Evolutionary conservation across 2,888 invertebrate species (phyloP).

Genomic region (Sepiola atlantica): DNA sequence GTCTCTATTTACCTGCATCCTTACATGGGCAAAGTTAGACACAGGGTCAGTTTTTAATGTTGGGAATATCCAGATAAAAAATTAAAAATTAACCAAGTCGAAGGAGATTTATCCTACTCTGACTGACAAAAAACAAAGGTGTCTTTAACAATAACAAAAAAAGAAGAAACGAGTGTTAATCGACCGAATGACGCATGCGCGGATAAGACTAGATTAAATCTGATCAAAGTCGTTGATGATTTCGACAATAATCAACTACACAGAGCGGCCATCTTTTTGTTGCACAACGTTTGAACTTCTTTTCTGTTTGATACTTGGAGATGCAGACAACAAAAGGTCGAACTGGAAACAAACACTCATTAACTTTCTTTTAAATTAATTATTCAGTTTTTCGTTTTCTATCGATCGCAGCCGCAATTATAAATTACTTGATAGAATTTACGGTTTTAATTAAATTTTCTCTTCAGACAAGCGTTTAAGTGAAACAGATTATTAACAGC

Average conservation of each 20-base stretch:
- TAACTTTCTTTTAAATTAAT: neutral
- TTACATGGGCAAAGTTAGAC: too few relatives aligned
- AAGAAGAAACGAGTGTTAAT: neutral
- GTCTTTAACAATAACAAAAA: neutral
- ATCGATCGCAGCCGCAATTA: neutral
- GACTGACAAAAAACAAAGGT: neutral
- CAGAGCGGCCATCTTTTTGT: neutral
- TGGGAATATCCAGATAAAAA: too few relatives aligned
- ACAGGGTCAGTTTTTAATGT: too few relatives aligned
- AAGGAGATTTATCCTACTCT: neutral
- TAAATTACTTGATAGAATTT: neutral
- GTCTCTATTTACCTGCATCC: too few relatives aligned
- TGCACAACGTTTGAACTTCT: neutral
- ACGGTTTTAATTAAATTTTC: neutral
- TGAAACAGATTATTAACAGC: neutral
- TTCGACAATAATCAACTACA: neutral
- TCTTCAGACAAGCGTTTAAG: neutral
- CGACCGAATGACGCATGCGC: neutral
- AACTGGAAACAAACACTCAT: neutral
- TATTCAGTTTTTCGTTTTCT: neutral
- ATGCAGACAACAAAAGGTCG: too few relatives aligned
- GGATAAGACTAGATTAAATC: conserved; percentile 32
- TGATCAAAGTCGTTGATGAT: neutral
- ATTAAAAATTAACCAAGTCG: too few relatives aligned
- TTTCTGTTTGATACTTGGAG: too few relatives aligned